A percentile compares a stretch with the other conserved stretches of the same genome.
Conservation (phyloP, 1,140 invertebrate genomes). For the Megalonaias nervosa region DNA sequence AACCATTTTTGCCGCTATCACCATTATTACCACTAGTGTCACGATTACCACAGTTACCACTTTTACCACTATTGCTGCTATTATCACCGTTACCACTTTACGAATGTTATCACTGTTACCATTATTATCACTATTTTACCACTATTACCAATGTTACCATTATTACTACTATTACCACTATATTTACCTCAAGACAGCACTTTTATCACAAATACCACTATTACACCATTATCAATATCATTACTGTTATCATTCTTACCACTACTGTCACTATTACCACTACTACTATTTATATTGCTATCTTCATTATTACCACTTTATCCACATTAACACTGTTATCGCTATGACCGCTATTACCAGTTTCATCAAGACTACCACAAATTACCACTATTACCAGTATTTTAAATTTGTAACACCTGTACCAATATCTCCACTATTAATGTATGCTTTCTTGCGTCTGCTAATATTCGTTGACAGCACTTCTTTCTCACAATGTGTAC, state of each 20-base stretch:
- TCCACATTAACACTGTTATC: not conserved
- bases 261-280: too few relatives aligned
- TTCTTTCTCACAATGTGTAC: too few relatives aligned
- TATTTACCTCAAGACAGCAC: not conserved
- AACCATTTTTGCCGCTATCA: conserved; percentile 9
- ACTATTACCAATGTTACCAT: conserved; percentile 8
- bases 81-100: not conserved
- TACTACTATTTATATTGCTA: too few relatives aligned
- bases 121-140: not conserved
- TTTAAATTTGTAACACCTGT: not conserved
- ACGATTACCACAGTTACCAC: conserved; percentile 24
- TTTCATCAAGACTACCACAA: conserved; percentile 12
- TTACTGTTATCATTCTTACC: too few relatives aligned
- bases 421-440: not conserved
- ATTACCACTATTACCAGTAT: not conserved
- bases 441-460: not conserved
- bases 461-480: not conserved
- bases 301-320: not conserved
- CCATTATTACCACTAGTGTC: conserved; percentile 18
- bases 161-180: conserved; percentile 3
- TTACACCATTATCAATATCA: too few relatives aligned
- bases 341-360: conserved; percentile 23
- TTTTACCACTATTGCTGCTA: conserved; percentile 14
- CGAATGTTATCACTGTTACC: not conserved
- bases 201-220: too few relatives aligned